phyloP scores from a whole-genome alignment of 2,888 invertebrate genomes.

The Drosophila bunnanda region DNA sequence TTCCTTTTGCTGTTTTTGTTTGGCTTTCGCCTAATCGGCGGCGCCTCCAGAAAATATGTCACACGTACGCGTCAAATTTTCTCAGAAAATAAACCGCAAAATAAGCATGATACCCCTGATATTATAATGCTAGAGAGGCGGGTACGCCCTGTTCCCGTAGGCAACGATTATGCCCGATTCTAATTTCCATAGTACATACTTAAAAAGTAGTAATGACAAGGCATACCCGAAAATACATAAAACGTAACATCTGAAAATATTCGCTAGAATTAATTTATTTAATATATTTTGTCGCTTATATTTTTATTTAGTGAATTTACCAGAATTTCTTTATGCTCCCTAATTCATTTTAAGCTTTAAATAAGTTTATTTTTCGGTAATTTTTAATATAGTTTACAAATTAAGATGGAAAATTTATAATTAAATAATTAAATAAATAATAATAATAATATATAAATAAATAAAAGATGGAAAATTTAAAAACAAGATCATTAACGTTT shows the following conservation, averaged over 20 bases:
- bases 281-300: not conserved
- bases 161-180: slow-evolving; percentile 14
- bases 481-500: not conserved
- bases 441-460: too few relatives aligned
- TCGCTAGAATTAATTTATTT: not conserved
- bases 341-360: too few relatives aligned
- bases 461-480: not conserved
- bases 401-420: not conserved
- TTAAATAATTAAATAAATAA: too few relatives aligned
- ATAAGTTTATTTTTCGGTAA: too few relatives aligned
- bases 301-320: too few relatives aligned
- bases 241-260: too few relatives aligned
- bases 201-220: too few relatives aligned
- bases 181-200: not conserved
- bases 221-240: too few relatives aligned
- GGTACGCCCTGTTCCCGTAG: too few relatives aligned
- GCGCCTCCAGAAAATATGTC: slow-evolving; percentile 79
- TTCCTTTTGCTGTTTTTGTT: slow-evolving; percentile 17
- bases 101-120: slow-evolving; percentile 41
- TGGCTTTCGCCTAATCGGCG: slow-evolving; percentile 66
- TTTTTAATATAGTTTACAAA: not conserved
- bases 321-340: not conserved
- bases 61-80: slow-evolving; percentile 75
- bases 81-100: slow-evolving; percentile 60
- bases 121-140: slow-evolving; percentile 11